Base-by-base conservation (phyloP, 2,113 vertebrate species). In the Laticauda colubrina region DNA sequence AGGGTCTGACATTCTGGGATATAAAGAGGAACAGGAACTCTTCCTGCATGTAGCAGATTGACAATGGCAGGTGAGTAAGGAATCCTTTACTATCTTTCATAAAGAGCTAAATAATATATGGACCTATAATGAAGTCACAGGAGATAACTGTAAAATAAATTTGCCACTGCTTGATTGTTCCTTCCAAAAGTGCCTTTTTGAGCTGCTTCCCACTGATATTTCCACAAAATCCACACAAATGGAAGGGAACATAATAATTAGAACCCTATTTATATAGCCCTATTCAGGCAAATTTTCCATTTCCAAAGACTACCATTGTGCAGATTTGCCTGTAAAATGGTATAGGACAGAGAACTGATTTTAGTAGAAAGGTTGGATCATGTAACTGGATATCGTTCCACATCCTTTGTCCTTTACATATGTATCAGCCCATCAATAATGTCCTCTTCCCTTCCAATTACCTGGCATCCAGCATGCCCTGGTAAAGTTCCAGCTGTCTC, bases 391-490 rank as follows among this genome's bases (percentile, higher is more conserved):
- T 39, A 81, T 81, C 1, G 2, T 39, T 81, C 9, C 24, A 55
- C 8, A 5, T 34, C 85, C 59, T 64, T 92, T 54, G 12, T 3
- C 57, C 59, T 23, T 53, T 48, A 64, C 48, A 3, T 7, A 34
- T 21, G 14, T n/a, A 34, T n/a, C 5, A 0, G 0, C n/a, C 7
- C 34, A 39, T 8, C 34, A 39, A 3, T 54, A 0, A 56, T 75
- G 29, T 0, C 3, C 1, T 10, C 54, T 29, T 0, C 5, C 2
- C n/a, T 85, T 2, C 5, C 45, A 45, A 45, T 88, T 93, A 99
- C 99, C 99, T 99, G 95, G 99, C 99, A 0, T 89, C 97, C 95
- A 99, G 98, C 96, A 99, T 99, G 94, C 99, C 99, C 91, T 97
- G 98, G 97, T 99, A 99, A 92, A 98, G 99, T 48, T 98, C 98